These are phyloP conservation scores for Zalophus californianus DNA, from an alignment of 2,797 vertebrate species.

Conservation along the genomic window DNA sequence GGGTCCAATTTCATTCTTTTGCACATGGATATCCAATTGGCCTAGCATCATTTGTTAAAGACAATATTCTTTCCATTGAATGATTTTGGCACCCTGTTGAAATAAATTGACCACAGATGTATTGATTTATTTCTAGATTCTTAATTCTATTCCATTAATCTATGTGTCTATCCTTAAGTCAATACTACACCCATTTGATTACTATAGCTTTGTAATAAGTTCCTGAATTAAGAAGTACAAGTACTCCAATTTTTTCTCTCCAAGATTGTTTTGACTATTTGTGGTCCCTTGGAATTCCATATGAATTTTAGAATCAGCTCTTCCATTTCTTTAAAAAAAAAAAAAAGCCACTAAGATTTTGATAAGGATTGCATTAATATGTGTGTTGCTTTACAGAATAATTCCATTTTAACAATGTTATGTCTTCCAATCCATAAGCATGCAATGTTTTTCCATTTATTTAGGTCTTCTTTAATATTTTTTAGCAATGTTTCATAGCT, in stretches of 20 bases:
- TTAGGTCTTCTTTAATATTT: background rate
- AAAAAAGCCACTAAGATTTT: background rate
- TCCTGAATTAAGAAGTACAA: background rate
- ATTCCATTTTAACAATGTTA: background rate
- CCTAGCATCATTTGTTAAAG: background rate
- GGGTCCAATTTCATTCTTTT: background rate
- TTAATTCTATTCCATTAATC: background rate
- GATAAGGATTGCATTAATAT: background rate
- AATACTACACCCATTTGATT: background rate
- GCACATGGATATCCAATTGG: background rate
- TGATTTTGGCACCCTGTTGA: background rate
- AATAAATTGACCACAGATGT: background rate
- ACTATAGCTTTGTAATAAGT: background rate
- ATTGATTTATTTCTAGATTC: background rate
- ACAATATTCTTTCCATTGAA: background rate
- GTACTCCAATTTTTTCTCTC: background rate
- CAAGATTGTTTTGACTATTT: background rate
- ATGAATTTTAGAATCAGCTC: background rate
- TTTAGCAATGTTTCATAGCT: background rate
- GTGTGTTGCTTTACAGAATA: background rate
- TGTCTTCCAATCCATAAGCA: background rate
- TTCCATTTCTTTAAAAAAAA: background rate
- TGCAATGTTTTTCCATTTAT: background rate
- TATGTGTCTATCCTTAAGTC: background rate
- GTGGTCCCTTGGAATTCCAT: background rate